Evolutionary conservation across 2,888 invertebrate species (phyloP).

Genomic region (Diaprepes abbreviatus): DNA sequence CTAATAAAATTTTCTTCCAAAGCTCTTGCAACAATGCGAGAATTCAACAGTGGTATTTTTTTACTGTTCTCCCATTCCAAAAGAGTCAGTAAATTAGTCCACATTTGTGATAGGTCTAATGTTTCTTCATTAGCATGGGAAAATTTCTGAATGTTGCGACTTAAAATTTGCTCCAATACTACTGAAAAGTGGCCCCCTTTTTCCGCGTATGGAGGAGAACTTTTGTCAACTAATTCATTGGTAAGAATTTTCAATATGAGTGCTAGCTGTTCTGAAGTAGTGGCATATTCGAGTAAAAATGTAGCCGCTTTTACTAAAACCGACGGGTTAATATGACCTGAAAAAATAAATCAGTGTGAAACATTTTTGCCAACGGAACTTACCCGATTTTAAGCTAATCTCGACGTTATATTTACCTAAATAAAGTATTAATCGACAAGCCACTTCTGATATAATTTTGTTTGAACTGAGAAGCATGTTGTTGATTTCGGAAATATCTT

Average conservation of each 20-base stretch:
- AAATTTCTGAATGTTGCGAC: slow-evolving; percentile 58
- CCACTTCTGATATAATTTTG: slow-evolving; percentile 72
- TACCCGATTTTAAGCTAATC: slow-evolving; percentile 6
- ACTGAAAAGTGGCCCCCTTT: slow-evolving; percentile 68
- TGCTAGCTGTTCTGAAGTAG: slow-evolving; percentile 73
- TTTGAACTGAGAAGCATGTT: slow-evolving; percentile 72
- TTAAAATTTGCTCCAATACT: slow-evolving; percentile 64
- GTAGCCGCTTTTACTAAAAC: slow-evolving; percentile 75
- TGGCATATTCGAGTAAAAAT: slow-evolving; percentile 73
- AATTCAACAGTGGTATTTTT: slow-evolving; percentile 65
- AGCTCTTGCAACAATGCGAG: slow-evolving; percentile 67
- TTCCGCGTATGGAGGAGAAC: slow-evolving; percentile 61
- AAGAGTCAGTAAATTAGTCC: slow-evolving; percentile 63
- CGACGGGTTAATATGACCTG: slow-evolving; percentile 74
- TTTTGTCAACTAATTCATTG: slow-evolving; percentile 70
- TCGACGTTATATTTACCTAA: slow-evolving; percentile 70
- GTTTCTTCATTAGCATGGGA: slow-evolving; percentile 56
- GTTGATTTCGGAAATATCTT: slow-evolving; percentile 71
- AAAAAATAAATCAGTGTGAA: too few relatives aligned
- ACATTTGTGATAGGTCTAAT: slow-evolving; percentile 61
- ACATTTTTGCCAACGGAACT: too few relatives aligned
- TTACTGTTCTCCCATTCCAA: slow-evolving; percentile 75
- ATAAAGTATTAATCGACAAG: slow-evolving; percentile 72
- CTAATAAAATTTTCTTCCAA: slow-evolving; percentile 68
- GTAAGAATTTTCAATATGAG: slow-evolving; percentile 74